phyloP scores from a whole-genome alignment of 2,113 vertebrate genomes.

The Dendropsophus ebraccatus region DNA sequence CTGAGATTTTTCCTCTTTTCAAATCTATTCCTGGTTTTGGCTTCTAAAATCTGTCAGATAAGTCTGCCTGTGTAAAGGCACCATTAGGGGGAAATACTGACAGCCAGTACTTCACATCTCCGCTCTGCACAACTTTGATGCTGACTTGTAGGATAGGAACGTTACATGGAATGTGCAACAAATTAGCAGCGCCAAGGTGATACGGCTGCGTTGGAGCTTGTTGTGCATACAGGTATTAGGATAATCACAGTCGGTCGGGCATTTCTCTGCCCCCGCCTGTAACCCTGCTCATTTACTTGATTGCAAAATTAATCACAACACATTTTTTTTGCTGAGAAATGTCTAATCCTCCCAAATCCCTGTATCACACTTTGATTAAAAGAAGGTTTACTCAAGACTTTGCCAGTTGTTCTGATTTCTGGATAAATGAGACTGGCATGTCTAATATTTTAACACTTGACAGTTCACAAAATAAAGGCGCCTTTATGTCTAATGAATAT shows the following conservation, averaged over 20 bases:
- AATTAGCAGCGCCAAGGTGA: background rate
- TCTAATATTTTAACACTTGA: conserved; percentile 28
- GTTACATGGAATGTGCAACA: background rate
- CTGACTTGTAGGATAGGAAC: background rate
- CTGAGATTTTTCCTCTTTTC: too few relatives aligned
- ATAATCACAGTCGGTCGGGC: conserved; percentile 38
- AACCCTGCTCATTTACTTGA: conserved; percentile 42
- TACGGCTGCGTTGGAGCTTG: background rate
- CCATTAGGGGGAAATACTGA: conserved; percentile 13
- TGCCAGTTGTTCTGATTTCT: conserved; percentile 16
- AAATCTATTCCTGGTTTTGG: too few relatives aligned
- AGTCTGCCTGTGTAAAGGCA: too few relatives aligned
- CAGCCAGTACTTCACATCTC: background rate
- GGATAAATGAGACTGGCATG: conserved; percentile 9
- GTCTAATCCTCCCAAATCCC: conserved; percentile 49
- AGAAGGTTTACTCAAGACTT: conserved; percentile 42
- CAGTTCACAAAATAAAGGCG: background rate
- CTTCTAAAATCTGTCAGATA: too few relatives aligned
- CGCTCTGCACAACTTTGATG: background rate
- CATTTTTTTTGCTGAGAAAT: conserved; percentile 19
- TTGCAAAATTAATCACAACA: conserved; percentile 54
- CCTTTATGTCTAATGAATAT: background rate
- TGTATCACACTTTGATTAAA: conserved; percentile 32
- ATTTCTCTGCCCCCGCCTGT: conserved; percentile 6
- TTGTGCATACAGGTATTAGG: conserved; percentile 41